These are phyloP conservation scores for Drosophila peninsularis DNA, from an alignment of 2,888 invertebrate genomes.

Conservation along the genomic window DNA sequence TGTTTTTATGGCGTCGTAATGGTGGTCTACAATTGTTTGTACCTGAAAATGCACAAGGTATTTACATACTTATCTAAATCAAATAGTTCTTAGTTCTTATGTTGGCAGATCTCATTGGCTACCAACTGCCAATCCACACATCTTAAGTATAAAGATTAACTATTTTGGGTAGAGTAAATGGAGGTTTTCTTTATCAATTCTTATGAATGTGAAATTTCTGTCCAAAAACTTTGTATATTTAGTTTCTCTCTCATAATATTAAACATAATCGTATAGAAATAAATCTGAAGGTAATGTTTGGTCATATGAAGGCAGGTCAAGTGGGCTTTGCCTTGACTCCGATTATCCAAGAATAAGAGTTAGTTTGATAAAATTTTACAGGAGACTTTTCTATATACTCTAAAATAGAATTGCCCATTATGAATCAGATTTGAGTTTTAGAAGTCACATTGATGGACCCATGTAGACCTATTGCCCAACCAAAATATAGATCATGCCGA, in stretches of 20 bases:
- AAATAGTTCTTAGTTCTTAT: conserved; percentile 4
- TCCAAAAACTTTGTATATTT: too few species aligned
- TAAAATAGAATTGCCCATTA: too few species aligned
- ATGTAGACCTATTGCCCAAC: too few species aligned
- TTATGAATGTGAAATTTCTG: not conserved
- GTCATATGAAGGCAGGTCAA: too few species aligned
- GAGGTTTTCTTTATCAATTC: not conserved
- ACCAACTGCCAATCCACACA: not conserved
- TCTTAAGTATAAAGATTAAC: not conserved
- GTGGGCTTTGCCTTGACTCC: too few species aligned
- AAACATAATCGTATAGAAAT: too few species aligned
- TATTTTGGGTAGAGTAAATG: not conserved
- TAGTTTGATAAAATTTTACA: too few species aligned
- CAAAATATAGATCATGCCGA: not conserved
- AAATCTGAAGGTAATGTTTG: too few species aligned
- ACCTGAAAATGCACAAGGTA: conserved; percentile 87
- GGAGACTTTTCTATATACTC: not conserved
- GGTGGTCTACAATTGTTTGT: conserved; percentile 96
- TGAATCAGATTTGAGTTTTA: too few species aligned
- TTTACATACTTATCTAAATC: conserved; percentile 46
- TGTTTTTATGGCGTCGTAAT: conserved; percentile 91
- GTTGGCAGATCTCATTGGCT: conserved; percentile 5
- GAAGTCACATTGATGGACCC: too few species aligned
- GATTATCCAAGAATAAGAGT: too few species aligned
- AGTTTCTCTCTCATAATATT: too few species aligned